Percentiles rank a stretch among this genome's conserved stretches.
These are phyloP conservation scores for Ceyx erithaca DNA, from an alignment of 2,797 vertebrate species.

Conservation along the genomic window DNA sequence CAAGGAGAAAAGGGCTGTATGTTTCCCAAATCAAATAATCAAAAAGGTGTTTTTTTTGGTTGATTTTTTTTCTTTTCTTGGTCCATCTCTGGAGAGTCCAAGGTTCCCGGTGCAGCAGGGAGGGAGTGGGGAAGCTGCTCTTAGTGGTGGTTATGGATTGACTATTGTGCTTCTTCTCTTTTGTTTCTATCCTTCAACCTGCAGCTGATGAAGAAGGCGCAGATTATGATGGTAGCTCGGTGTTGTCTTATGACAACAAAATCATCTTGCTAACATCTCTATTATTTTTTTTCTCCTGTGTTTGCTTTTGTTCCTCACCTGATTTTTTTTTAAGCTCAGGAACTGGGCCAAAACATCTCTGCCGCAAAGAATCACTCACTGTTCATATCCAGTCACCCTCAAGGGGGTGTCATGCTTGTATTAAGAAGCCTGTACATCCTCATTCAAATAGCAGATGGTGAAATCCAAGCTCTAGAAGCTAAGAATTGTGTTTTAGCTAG, in stretches of 20 bases:
- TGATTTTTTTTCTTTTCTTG: background rate
- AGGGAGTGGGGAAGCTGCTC: background rate
- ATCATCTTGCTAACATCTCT: conserved; percentile 39
- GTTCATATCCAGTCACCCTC: conserved; percentile 7
- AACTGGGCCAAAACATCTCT: conserved; percentile 70
- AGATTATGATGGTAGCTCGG: conserved; percentile 62
- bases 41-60: background rate
- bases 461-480: conserved; percentile 4
- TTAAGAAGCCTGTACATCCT: background rate
- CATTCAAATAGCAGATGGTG: background rate
- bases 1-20: background rate
- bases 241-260: conserved; percentile 36
- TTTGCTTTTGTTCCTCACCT: conserved; percentile 3
- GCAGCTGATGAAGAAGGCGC: conserved; percentile 49
- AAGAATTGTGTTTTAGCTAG: background rate
- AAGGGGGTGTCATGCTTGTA: background rate
- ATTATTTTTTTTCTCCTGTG: background rate
- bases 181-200: conserved; percentile 36
- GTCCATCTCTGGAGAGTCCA: background rate
- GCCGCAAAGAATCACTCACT: conserved; percentile 20
- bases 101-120: background rate
- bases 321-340: conserved; percentile 18
- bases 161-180: conserved; percentile 45
- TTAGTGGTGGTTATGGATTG: conserved; percentile 5
- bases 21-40: background rate